These are phyloP conservation scores for Chamaea fasciata DNA, from an alignment of 2,113 vertebrate species.

Conservation along the genomic window DNA sequence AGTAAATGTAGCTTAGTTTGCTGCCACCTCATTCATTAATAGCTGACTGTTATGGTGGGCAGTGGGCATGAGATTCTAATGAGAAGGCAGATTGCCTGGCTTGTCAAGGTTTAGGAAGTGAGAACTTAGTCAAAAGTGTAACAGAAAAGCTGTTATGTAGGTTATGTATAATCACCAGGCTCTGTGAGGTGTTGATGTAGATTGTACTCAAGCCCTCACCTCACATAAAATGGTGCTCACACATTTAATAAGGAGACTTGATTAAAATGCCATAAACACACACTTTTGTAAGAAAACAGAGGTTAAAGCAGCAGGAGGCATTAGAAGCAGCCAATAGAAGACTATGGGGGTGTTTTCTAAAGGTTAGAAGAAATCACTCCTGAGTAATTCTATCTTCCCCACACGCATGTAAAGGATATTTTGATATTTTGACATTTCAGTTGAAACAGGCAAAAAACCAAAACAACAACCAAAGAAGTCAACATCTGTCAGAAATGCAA, in stretches of 20 bases:
- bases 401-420: neutral
- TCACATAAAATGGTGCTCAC: slow-evolving; percentile 1
- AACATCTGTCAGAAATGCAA: neutral
- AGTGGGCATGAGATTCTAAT: neutral
- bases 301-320: neutral
- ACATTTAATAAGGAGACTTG: slow-evolving; percentile 24
- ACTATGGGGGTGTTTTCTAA: neutral
- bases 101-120: slow-evolving; percentile 16
- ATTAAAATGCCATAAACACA: slow-evolving; percentile 41
- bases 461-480: neutral
- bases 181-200: slow-evolving; percentile 33
- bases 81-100: neutral
- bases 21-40: neutral
- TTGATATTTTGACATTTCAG: neutral
- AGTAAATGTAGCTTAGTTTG: neutral
- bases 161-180: slow-evolving; percentile 9
- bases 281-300: neutral
- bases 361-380: neutral
- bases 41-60: neutral
- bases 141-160: slow-evolving; percentile 54
- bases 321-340: neutral
- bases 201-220: neutral
- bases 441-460: neutral
- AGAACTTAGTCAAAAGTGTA: slow-evolving; percentile 25
- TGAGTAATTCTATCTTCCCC: neutral